Conservation (phyloP, 1,140 invertebrate species). For the Protaetia brevitarsis region DNA sequence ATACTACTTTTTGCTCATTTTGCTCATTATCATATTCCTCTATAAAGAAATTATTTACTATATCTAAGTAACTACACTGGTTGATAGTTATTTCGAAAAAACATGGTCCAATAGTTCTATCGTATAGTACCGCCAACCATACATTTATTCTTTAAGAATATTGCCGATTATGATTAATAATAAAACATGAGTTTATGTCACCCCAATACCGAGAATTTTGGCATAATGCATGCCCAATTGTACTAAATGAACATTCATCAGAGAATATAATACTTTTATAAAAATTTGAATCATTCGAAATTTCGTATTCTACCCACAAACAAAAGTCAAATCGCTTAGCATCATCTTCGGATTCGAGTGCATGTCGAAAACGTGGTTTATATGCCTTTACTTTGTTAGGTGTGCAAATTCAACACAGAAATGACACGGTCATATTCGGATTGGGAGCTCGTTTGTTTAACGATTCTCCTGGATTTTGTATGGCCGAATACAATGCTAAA, state of each 20-base stretch:
- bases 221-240: too few species aligned
- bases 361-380: slow-evolving; percentile 5
- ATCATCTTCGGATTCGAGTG: not conserved
- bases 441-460: not conserved
- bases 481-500: not conserved
- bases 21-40: not conserved
- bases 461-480: not conserved
- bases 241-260: too few species aligned
- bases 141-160: too few species aligned
- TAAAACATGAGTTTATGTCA: too few species aligned
- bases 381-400: slow-evolving; percentile 9
- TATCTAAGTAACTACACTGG: not conserved
- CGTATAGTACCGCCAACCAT: too few species aligned
- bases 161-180: too few species aligned
- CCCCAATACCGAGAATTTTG: too few species aligned
- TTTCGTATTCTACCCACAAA: not conserved
- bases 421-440: not conserved
- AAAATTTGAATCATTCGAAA: not conserved
- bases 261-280: too few species aligned
- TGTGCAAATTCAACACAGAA: not conserved
- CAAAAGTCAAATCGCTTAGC: slow-evolving; percentile 15
- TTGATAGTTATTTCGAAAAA: not conserved
- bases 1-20: not conserved
- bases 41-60: not conserved
- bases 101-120: too few species aligned